phyloP scores from a whole-genome alignment of 2,888 invertebrate genomes.

The Prostheceraeus crozeri region DNA sequence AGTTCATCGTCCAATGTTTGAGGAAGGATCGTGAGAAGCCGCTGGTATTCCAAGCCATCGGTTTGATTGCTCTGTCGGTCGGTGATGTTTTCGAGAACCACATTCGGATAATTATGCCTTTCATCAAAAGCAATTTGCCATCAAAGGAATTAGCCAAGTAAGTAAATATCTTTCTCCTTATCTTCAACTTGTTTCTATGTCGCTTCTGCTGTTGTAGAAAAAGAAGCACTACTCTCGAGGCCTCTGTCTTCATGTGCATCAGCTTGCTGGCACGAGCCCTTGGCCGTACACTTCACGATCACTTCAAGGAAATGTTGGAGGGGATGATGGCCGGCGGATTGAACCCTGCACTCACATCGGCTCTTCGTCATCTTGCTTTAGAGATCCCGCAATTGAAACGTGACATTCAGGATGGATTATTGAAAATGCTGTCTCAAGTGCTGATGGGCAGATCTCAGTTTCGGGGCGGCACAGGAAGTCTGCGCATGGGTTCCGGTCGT shows the following conservation, averaged over 20 bases:
- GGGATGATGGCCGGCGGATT: conserved; percentile 80
- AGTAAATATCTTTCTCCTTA: not conserved
- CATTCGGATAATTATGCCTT: not conserved
- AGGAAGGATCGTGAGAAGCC: conserved; percentile 68
- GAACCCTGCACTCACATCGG: conserved; percentile 76
- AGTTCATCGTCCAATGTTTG: conserved; percentile 60
- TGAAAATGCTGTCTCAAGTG: conserved; percentile 77
- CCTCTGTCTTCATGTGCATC: conserved; percentile 84
- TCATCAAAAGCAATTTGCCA: conserved; percentile 28
- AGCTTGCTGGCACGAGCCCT: conserved; percentile 81
- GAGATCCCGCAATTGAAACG: conserved; percentile 77
- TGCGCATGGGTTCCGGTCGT: conserved; percentile 60
- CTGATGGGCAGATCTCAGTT: conserved; percentile 76
- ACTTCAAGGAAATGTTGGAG: conserved; percentile 68
- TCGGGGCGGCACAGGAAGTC: conserved; percentile 59
- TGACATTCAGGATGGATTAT: conserved; percentile 81
- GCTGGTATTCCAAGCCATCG: conserved; percentile 79
- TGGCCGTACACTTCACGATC: conserved; percentile 62
- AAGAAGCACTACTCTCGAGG: conserved; percentile 63
- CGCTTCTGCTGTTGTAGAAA: conserved; percentile 2
- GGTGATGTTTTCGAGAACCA: conserved; percentile 22
- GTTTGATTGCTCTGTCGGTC: conserved; percentile 65
- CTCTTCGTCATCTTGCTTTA: conserved; percentile 77
- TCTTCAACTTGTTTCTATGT: not conserved
- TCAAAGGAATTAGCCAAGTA: conserved; percentile 28